These are phyloP conservation scores for Eurypyga helias DNA, from an alignment of 2,113 vertebrate genomes.

Conservation along the genomic window DNA sequence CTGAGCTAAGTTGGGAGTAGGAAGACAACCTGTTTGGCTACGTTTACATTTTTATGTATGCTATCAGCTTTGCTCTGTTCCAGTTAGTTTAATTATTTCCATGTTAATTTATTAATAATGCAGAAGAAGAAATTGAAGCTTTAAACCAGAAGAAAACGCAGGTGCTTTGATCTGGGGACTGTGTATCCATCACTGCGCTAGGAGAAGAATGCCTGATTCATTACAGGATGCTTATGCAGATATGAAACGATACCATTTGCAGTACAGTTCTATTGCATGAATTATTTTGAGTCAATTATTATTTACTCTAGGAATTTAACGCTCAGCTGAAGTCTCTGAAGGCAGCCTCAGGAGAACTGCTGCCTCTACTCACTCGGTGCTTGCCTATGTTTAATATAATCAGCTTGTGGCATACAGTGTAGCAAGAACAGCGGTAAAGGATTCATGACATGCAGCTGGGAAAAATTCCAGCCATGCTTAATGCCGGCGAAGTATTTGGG, in stretches of 20 bases:
- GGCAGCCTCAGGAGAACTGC: background rate
- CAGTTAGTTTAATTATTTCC: background rate
- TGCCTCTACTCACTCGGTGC: background rate
- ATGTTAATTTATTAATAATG: background rate
- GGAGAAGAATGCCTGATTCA: background rate
- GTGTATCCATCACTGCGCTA: background rate
- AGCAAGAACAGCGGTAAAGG: background rate
- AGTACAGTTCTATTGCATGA: background rate
- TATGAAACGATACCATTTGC: background rate
- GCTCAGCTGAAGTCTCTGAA: background rate
- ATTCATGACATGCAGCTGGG: background rate
- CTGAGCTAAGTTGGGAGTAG: background rate
- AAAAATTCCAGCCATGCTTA: background rate
- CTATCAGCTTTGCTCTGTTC: background rate
- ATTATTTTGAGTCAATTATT: background rate
- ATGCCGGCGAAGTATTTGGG: background rate
- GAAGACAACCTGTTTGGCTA: background rate
- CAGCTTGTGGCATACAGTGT: background rate
- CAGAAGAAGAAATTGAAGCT: background rate
- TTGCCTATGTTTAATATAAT: background rate
- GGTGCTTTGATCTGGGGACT: background rate
- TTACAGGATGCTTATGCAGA: background rate
- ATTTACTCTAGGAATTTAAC: background rate
- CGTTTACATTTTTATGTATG: background rate
- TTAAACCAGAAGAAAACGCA: background rate